A percentile compares a stretch with the other conserved stretches of the same genome.
These are phyloP conservation scores for Sceliomorpha sp. DNA, from an alignment of 2,888 invertebrate genomes.

Conservation along the genomic window DNA sequence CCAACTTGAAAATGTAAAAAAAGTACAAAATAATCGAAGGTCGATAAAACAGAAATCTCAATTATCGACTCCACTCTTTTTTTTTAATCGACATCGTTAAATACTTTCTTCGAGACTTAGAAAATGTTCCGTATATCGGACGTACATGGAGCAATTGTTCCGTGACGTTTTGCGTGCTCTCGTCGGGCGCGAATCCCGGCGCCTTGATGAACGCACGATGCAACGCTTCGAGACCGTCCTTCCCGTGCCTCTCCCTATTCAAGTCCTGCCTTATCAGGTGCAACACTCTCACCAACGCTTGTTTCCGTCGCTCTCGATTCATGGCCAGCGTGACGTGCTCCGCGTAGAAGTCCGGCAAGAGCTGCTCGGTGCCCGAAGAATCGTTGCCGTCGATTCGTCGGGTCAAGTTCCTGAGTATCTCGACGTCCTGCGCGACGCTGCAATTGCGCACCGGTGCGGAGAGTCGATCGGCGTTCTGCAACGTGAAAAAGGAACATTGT, in stretches of 20 bases:
- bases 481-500: too few relatives aligned
- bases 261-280: constrained; percentile 93
- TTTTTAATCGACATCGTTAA: too few relatives aligned
- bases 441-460: constrained; percentile 84
- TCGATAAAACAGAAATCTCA: too few relatives aligned
- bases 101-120: too few relatives aligned
- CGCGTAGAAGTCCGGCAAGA: constrained; percentile 96
- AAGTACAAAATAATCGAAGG: too few relatives aligned
- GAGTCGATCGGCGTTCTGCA: constrained; percentile 86
- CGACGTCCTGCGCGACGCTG: constrained; percentile 84
- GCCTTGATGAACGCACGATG: constrained; percentile 93
- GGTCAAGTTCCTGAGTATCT: constrained; percentile 85
- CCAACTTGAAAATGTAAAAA: too few relatives aligned
- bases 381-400: constrained; percentile 86
- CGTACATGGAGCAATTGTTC: constrained; percentile 96
- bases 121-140: too few relatives aligned
- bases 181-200: constrained; percentile 91
- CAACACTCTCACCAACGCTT: constrained; percentile 91
- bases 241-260: constrained; percentile 93
- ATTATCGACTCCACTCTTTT: too few relatives aligned
- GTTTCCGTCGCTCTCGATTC: constrained; percentile 93
- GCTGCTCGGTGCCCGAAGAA: constrained; percentile 87
- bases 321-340: constrained; percentile 96
- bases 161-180: constrained; percentile 94
- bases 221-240: constrained; percentile 93